phyloP scores from a whole-genome alignment of 1,140 invertebrate species.

The Procambarus clarkii region DNA sequence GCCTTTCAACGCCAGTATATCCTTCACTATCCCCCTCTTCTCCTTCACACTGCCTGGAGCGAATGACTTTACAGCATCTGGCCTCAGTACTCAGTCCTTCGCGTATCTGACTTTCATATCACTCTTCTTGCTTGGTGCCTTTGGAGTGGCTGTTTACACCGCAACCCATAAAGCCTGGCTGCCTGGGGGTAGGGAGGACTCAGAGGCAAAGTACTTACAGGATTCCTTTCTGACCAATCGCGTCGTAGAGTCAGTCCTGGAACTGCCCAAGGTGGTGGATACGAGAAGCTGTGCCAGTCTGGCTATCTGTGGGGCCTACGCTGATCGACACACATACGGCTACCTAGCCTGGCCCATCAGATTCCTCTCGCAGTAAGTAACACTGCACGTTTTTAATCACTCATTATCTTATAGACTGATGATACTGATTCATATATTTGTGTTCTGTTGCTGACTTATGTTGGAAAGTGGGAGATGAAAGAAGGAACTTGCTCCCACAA shows the following conservation, averaged over 20 bases:
- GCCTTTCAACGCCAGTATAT: slow-evolving; percentile 74
- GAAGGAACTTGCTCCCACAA: too few species aligned
- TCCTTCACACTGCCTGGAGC: slow-evolving; percentile 73
- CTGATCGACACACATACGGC: slow-evolving; percentile 58
- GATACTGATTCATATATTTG: too few species aligned
- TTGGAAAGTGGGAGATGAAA: too few species aligned
- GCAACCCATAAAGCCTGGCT: slow-evolving; percentile 52
- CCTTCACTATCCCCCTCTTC: slow-evolving; percentile 74
- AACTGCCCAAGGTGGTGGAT: slow-evolving; percentile 56
- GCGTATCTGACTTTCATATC: slow-evolving; percentile 68
- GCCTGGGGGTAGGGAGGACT: slow-evolving; percentile 4
- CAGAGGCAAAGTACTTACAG: background rate
- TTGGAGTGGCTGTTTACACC: slow-evolving; percentile 70
- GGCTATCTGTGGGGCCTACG: slow-evolving; percentile 64
- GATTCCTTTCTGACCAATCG: slow-evolving; percentile 32
- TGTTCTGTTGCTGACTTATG: too few species aligned
- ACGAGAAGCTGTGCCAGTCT: slow-evolving; percentile 56
- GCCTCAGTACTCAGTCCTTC: slow-evolving; percentile 59
- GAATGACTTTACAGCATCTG: slow-evolving; percentile 59
- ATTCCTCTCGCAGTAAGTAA: slow-evolving; percentile 67
- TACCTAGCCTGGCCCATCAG: slow-evolving; percentile 61
- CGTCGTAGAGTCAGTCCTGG: slow-evolving; percentile 40
- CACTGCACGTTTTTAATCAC: background rate
- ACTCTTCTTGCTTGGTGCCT: slow-evolving; percentile 66
- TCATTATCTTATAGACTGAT: too few species aligned